A percentile compares a stretch with the other conserved stretches of the same genome.
phyloP scores from a whole-genome alignment of 2,113 vertebrate species.

The Leptodactylus fuscus region DNA sequence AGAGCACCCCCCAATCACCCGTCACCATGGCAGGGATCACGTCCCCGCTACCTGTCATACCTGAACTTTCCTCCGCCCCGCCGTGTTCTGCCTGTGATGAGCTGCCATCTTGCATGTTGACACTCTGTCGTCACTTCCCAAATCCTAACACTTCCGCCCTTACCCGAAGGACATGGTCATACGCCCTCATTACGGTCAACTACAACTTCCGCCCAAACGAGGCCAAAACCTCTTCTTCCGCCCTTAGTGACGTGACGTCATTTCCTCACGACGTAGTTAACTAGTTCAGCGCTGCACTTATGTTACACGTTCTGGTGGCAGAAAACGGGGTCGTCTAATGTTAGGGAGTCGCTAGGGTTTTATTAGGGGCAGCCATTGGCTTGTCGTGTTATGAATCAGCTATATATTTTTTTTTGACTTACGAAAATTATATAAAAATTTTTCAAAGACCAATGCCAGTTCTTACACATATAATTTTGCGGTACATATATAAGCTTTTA shows the following conservation, averaged over 20 bases:
- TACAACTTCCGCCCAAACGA: constrained; percentile 27
- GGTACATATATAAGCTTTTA: too few relatives aligned
- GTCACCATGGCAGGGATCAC: background rate
- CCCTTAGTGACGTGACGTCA: background rate
- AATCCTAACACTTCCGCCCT: constrained; percentile 62
- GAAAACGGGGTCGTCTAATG: background rate
- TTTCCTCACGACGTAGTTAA: background rate
- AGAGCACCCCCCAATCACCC: background rate
- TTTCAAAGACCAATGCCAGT: too few relatives aligned
- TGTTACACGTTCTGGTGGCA: too few relatives aligned
- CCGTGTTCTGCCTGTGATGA: constrained; percentile 98
- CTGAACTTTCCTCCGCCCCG: constrained; percentile 98
- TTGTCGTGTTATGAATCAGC: too few relatives aligned
- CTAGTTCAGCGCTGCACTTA: background rate
- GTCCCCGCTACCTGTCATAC: constrained; percentile 66
- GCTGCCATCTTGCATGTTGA: constrained; percentile 99
- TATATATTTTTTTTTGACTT: too few relatives aligned
- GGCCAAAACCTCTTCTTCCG: background rate
- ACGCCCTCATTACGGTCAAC: background rate
- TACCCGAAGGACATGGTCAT: rapidly evolving
- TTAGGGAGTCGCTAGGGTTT: too few relatives aligned
- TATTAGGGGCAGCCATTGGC: too few relatives aligned
- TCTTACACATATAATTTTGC: too few relatives aligned
- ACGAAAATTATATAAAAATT: too few relatives aligned
- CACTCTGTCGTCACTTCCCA: constrained; percentile 87